phyloP scores from a whole-genome alignment of 2,113 vertebrate genomes.

The Microtus montanus region DNA sequence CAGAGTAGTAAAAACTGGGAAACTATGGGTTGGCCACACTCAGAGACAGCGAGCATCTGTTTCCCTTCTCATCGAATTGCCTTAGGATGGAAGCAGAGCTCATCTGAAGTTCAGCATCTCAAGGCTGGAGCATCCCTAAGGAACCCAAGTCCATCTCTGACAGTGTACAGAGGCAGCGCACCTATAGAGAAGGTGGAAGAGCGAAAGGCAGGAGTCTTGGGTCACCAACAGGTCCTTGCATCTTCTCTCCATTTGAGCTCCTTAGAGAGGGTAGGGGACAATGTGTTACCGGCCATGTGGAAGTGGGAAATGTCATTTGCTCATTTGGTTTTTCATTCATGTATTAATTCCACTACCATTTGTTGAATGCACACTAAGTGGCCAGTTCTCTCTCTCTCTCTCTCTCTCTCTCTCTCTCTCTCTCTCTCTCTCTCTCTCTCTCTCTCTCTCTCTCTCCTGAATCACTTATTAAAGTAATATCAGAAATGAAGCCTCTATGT shows the following conservation, averaged over 20 bases:
- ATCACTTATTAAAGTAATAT: background rate
- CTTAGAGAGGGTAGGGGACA: background rate
- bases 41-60: background rate
- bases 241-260: background rate
- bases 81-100: background rate
- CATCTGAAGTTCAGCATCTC: background rate
- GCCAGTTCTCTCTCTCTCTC: background rate
- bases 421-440: too few species aligned
- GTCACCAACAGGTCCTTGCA: background rate
- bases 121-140: background rate
- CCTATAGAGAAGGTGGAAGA: background rate
- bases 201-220: background rate
- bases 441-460: too few species aligned
- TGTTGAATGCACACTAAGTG: background rate
- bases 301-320: background rate
- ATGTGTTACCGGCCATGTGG: background rate
- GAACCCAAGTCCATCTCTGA: background rate
- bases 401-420: too few species aligned
- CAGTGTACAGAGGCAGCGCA: background rate
- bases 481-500: background rate
- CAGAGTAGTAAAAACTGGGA: background rate
- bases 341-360: background rate
- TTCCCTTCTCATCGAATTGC: background rate
- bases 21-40: background rate
- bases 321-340: background rate